Evolutionary conservation across 1,140 invertebrate species (phyloP).

Genomic region (Calosoma granatense): DNA sequence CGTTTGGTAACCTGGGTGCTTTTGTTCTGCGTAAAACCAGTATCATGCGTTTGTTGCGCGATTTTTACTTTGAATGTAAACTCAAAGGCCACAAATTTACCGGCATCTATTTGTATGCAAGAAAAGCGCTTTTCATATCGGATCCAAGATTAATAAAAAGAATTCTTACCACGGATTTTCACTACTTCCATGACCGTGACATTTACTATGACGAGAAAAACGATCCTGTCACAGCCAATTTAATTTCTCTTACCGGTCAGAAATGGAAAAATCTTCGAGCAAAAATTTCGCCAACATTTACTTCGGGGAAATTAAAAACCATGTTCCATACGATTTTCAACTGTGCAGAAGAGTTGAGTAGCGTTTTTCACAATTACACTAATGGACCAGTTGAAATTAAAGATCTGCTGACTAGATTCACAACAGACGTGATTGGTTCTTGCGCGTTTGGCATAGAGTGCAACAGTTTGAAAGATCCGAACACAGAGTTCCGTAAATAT

Average conservation of each 20-base stretch:
- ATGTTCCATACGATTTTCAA: constrained; percentile 33
- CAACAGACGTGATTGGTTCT: constrained; percentile 45
- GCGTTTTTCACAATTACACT: background rate
- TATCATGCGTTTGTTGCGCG: background rate
- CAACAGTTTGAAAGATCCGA: constrained; percentile 37
- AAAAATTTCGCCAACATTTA: constrained; percentile 42
- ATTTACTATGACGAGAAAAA: constrained; percentile 29
- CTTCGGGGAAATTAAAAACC: constrained; percentile 38
- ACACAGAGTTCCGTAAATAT: constrained; percentile 40
- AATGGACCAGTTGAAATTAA: constrained; percentile 31
- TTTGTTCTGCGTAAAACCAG: background rate
- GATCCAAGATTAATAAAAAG: constrained; percentile 37
- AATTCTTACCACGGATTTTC: constrained; percentile 36
- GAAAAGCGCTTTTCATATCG: background rate
- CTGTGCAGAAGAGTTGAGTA: constrained; percentile 25
- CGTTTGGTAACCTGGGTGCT: background rate
- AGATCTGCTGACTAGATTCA: constrained; percentile 37
- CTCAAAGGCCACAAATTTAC: constrained; percentile 5
- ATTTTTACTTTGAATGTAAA: constrained; percentile 1
- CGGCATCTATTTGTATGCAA: constrained; percentile 3
- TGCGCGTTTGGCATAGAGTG: constrained; percentile 46
- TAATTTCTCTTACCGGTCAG: constrained; percentile 34
- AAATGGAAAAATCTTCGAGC: constrained; percentile 38
- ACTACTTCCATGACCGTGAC: constrained; percentile 35
- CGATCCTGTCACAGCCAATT: constrained; percentile 35